Percentiles rank a stretch among this genome's conserved stretches.
Conservation (phyloP, 2,113 vertebrate genomes). For the Colossoma macropomum region DNA sequence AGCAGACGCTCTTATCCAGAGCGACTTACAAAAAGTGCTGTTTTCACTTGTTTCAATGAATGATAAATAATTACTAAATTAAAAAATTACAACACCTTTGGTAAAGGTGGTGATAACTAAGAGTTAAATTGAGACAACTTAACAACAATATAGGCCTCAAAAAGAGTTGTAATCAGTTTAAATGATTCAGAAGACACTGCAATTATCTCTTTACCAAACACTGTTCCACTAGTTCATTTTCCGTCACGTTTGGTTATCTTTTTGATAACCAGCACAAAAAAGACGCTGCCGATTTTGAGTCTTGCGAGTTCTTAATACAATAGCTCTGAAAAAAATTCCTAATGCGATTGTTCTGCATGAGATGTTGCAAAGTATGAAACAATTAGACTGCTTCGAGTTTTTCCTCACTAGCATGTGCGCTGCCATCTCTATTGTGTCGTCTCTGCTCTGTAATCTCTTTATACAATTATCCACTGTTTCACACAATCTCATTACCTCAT, state of each 20-base stretch:
- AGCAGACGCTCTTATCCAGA: too few species aligned
- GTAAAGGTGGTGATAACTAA: too few species aligned
- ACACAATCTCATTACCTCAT: not conserved
- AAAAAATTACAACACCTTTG: too few species aligned
- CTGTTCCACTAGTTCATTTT: not conserved
- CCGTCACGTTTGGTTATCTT: not conserved
- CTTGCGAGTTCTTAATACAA: not conserved
- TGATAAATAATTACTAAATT: too few species aligned
- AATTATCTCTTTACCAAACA: not conserved
- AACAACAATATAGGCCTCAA: too few species aligned
- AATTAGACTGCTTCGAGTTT: not conserved
- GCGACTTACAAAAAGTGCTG: too few species aligned
- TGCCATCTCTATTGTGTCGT: not conserved
- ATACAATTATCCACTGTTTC: conserved; percentile 2
- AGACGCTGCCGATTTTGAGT: too few species aligned
- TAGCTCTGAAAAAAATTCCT: not conserved
- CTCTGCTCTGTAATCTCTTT: not conserved
- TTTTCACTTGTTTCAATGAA: too few species aligned
- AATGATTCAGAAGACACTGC: not conserved
- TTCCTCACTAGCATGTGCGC: not conserved
- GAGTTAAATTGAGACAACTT: too few species aligned
- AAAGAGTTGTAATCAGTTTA: too few species aligned
- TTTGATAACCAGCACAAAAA: not conserved
- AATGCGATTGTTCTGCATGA: not conserved
- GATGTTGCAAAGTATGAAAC: not conserved